phyloP scores from a whole-genome alignment of 2,797 vertebrate species.

The Gallinago stenura region DNA sequence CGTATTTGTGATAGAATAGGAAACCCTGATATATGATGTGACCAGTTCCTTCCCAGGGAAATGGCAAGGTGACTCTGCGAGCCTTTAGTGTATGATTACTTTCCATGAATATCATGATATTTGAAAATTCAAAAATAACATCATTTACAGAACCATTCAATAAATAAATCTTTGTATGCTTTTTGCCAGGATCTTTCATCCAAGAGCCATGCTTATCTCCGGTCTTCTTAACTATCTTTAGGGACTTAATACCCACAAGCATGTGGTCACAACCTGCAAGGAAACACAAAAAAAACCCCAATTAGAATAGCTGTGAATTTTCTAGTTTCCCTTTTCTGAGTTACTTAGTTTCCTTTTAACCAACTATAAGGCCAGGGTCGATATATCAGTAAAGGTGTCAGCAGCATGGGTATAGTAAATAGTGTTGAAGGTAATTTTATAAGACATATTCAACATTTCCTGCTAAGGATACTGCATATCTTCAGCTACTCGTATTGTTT shows the following conservation, averaged over 20 bases:
- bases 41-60: constrained; percentile 91
- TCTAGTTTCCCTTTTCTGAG: neutral
- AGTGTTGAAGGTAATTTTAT: neutral
- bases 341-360: neutral
- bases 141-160: constrained; percentile 86
- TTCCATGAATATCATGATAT: constrained; percentile 85
- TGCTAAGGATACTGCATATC: neutral
- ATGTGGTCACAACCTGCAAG: constrained; percentile 85
- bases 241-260: constrained; percentile 87
- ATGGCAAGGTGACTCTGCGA: constrained; percentile 81
- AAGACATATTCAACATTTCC: neutral
- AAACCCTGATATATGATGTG: constrained; percentile 86
- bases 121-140: constrained; percentile 85
- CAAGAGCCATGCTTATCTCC: constrained; percentile 86
- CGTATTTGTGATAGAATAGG: constrained; percentile 89
- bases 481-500: neutral
- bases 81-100: constrained; percentile 65
- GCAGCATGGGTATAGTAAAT: neutral
- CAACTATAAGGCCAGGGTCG: neutral
- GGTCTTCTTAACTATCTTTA: constrained; percentile 91
- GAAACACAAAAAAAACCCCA: neutral
- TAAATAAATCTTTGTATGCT: constrained; percentile 88
- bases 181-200: constrained; percentile 88
- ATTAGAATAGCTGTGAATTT: neutral
- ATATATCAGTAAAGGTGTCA: neutral